Percentiles rank a stretch among this genome's conserved stretches.
These are phyloP conservation scores for Myopa testacea DNA, from an alignment of 2,888 invertebrate species.

Conservation along the genomic window DNA sequence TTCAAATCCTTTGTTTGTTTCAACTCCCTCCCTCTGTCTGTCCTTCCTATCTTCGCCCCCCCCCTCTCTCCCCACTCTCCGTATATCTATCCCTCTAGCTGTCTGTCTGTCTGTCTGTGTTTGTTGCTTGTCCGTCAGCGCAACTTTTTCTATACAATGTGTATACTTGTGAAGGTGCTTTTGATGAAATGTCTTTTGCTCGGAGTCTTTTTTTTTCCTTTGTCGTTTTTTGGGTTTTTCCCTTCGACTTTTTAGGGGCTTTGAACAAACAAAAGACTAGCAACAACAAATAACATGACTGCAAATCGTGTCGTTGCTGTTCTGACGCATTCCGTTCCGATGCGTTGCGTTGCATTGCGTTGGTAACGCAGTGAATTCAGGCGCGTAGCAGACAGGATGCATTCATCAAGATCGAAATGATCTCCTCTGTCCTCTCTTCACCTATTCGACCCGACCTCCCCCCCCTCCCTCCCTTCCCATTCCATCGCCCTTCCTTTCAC, in stretches of 20 bases:
- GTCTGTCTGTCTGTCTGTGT: not conserved
- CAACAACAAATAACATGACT: constrained; percentile 8
- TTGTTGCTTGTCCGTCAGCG: constrained; percentile 2
- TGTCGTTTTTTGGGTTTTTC: constrained; percentile 5
- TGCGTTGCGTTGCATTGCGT: constrained; percentile 5
- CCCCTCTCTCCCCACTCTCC: not conserved
- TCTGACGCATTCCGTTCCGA: constrained; percentile 26
- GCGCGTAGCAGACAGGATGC: constrained; percentile 13
- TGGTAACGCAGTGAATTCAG: constrained; percentile 9
- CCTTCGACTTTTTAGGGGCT: constrained; percentile 10
- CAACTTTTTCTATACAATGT: not conserved
- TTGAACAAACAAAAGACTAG: constrained; percentile 21
- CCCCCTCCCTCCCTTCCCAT: not conserved
- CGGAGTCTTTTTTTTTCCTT: not conserved
- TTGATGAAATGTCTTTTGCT: constrained; percentile 31
- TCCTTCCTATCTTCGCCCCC: not conserved
- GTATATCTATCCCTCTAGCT: not conserved
- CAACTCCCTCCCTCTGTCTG: not conserved
- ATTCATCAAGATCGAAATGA: constrained; percentile 18
- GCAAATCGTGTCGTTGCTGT: constrained; percentile 30
- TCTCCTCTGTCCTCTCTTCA: not conserved
- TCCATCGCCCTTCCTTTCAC: not conserved
- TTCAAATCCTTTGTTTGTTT: constrained; percentile 27
- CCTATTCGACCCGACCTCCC: no score
- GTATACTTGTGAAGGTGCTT: constrained; percentile 29